phyloP scores from a whole-genome alignment of 37 sponge, comb jelly and placozoan species.

The Beroe forskalii region DNA sequence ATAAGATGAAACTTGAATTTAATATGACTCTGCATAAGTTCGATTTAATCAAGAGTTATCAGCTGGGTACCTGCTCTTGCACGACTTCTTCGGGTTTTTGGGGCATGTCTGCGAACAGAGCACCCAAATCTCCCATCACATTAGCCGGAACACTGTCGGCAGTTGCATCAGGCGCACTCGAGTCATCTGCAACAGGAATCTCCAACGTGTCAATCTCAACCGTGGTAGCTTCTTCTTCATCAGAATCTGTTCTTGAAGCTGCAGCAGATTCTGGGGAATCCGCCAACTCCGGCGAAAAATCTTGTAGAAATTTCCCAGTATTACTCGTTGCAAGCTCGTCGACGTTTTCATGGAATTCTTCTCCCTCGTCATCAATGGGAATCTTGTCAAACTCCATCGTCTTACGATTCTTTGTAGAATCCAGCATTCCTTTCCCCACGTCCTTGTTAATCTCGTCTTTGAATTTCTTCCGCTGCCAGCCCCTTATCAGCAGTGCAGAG shows the following conservation, averaged over 20 bases:
- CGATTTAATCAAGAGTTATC: too few species aligned
- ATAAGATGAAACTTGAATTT: too few species aligned
- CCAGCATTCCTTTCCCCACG: background rate
- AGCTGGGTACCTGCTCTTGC: background rate
- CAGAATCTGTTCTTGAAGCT: background rate
- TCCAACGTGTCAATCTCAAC: background rate
- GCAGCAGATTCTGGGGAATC: background rate
- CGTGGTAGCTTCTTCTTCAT: background rate
- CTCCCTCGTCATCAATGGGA: background rate
- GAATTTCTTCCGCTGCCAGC: background rate
- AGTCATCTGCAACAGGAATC: background rate
- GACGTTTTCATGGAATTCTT: background rate
- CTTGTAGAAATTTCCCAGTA: background rate
- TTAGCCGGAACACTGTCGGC: background rate
- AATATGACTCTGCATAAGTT: too few species aligned
- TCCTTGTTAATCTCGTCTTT: background rate
- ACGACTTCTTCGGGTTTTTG: background rate
- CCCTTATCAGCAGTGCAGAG: background rate
- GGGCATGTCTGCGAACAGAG: background rate
- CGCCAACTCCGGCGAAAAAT: background rate
- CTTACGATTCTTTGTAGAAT: background rate
- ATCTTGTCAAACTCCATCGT: constrained; percentile 11
- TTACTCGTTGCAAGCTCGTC: background rate
- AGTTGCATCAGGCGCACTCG: background rate
- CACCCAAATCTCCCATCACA: constrained; percentile 30